Base-by-base conservation (phyloP, 2,888 invertebrate genomes). In the Trissolcus japonicus region DNA sequence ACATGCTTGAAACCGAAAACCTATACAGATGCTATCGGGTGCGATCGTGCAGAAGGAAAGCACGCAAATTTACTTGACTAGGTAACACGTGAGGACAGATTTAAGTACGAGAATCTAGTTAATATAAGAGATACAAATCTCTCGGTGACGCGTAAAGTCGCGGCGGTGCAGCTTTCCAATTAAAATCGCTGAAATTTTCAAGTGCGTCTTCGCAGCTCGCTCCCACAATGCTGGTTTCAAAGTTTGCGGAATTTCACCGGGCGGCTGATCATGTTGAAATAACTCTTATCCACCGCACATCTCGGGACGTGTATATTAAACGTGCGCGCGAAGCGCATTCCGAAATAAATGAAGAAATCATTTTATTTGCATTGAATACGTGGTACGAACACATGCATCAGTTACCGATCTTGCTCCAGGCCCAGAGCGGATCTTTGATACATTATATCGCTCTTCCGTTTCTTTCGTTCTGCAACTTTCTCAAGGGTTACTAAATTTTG, bases 1-100 rank as follows among this genome's bases (percentile, higher is more conserved):
- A 82, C 81, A 80, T 78, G 76, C 2, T 11, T 35, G 35, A 35
- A 35, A 35, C 67, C 66, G 51, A 69, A 80, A 82, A 78, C 79
- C 80, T 79, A 81, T 80, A 80, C 80, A 75, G 78, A 78, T 71
- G 67, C 50, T 78, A 78, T 78, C 74, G 56, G 69, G 41, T 59
- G 69, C 61, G 78, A 78, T 74, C 78, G 71, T 78, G 78, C 78
- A 74, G 74, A 71, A 78, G 74, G 67, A 78, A 78, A 71, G 74
- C 74, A 69, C 78, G 74, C 69, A 78, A 74, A 78, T 74, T 78
- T 72, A 69, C 72, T 71, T 66, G 69, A 74, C 65, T 74, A 66
- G 66, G 69, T 74, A 78, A 78, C 78, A 74, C 74, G 74, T 69
- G 69, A 74, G 74, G 78, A 73, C 77, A 77, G 77, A 77, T 77